Evolutionary conservation across 2,888 invertebrate genomes (phyloP).

Genomic region (Flexamia atlantica): DNA sequence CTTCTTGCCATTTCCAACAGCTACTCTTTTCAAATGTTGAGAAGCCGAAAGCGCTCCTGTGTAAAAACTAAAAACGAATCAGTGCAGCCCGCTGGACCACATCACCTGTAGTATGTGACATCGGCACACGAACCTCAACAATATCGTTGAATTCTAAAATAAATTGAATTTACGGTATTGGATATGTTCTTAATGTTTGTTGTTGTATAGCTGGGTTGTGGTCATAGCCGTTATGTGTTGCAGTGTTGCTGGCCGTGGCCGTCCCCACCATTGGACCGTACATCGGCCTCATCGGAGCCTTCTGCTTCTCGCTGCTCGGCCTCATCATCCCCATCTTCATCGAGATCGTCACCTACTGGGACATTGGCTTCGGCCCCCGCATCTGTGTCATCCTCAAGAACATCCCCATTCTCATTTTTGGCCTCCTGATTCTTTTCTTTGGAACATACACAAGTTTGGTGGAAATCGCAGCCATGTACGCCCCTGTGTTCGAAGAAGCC

Average conservation of each 20-base stretch:
- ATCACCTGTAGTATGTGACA: no score
- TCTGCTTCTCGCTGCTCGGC: slow-evolving; percentile 95
- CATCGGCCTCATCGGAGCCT: slow-evolving; percentile 94
- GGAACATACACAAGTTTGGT: slow-evolving; percentile 84
- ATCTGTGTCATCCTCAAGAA: slow-evolving; percentile 90
- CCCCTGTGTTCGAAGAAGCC: background rate
- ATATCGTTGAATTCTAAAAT: no score
- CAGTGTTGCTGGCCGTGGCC: slow-evolving; percentile 87
- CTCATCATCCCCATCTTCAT: slow-evolving; percentile 92
- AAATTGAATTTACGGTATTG: no score
- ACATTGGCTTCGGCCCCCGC: slow-evolving; percentile 85
- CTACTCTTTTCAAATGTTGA: no score
- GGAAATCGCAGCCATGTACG: slow-evolving; percentile 77
- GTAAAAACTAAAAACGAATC: no score
- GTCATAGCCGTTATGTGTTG: no score
- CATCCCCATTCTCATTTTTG: slow-evolving; percentile 84
- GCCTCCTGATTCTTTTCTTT: slow-evolving; percentile 88
- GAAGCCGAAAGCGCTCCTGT: no score
- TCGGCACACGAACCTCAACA: no score
- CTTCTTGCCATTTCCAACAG: no score
- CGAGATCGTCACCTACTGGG: slow-evolving; percentile 92
- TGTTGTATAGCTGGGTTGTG: no score
- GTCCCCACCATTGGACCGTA: slow-evolving; percentile 94
- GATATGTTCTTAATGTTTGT: no score
- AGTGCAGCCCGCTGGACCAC: no score